Conservation (phyloP, 2,113 vertebrate genomes). For the Nibea coibor region DNA sequence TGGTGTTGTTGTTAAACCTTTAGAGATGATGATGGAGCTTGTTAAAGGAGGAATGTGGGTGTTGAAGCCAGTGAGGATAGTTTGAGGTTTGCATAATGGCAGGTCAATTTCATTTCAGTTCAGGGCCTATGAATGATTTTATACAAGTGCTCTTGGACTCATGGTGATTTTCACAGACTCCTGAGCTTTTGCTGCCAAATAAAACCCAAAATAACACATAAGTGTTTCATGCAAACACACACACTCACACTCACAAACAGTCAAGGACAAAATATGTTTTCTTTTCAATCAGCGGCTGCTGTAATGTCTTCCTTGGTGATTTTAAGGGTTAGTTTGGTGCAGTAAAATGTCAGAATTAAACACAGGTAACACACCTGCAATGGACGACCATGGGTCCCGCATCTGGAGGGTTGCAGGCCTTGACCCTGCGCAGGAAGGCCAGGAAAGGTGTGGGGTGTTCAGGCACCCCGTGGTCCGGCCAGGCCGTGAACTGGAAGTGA, state of each 20-base stretch:
- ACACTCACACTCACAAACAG: not conserved
- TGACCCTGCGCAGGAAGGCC: conserved; percentile 95
- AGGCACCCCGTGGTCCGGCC: conserved; percentile 98
- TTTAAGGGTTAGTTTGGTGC: conserved; percentile 10
- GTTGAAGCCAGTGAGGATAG: conserved; percentile 48
- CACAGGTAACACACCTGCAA: conserved; percentile 88
- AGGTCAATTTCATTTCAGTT: conserved; percentile 65
- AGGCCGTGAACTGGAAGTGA: conserved; percentile 99
- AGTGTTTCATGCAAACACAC: conserved; percentile 40
- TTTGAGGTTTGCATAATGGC: conserved; percentile 70
- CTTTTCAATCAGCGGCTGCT: conserved; percentile 22
- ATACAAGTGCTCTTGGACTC: conserved; percentile 50
- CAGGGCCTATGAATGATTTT: conserved; percentile 54
- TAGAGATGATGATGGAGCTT: conserved; percentile 40
- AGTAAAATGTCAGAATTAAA: not conserved
- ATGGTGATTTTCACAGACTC: conserved; percentile 42
- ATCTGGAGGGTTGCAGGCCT: conserved; percentile 97
- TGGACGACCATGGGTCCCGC: conserved; percentile 98
- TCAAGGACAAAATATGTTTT: conserved; percentile 20
- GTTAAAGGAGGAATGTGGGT: conserved; percentile 54
- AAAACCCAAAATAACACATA: conserved; percentile 61
- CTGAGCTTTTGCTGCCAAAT: conserved; percentile 30
- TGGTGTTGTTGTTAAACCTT: conserved; percentile 49
- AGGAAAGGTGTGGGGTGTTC: conserved; percentile 98
- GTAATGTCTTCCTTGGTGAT: conserved; percentile 15